Percentiles rank a stretch among this genome's conserved stretches.
These are phyloP conservation scores for Matsumurasca onukii DNA, from an alignment of 1,140 invertebrate species.

Conservation along the genomic window DNA sequence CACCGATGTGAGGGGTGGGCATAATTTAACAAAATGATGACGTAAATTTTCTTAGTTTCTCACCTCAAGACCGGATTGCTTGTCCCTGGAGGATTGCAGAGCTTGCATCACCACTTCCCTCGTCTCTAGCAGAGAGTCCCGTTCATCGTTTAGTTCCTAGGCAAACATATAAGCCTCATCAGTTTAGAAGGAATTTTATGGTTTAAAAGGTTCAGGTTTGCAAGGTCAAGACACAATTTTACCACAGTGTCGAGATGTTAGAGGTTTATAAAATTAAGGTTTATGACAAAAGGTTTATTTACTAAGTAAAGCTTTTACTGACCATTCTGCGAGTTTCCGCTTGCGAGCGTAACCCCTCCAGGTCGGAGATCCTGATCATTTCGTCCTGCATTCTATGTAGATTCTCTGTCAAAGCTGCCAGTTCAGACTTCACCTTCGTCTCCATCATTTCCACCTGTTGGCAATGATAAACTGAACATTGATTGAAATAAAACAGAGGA, in stretches of 20 bases:
- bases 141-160: constrained; percentile 43
- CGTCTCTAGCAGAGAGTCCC: constrained; percentile 45
- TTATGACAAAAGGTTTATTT: too few species aligned
- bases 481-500: too few species aligned
- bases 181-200: too few species aligned
- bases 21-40: too few species aligned
- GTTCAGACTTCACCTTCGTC: constrained; percentile 38
- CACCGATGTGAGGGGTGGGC: too few species aligned
- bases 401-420: constrained; percentile 37
- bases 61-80: constrained; percentile 10
- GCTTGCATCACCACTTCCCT: constrained; percentile 46
- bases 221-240: too few species aligned
- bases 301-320: too few species aligned
- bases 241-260: too few species aligned
- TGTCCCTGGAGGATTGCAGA: constrained; percentile 37
- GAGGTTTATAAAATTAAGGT: too few species aligned
- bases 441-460: constrained; percentile 38
- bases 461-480: too few species aligned
- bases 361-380: constrained; percentile 49
- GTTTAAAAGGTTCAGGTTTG: too few species aligned
- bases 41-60: neutral
- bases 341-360: constrained; percentile 51
- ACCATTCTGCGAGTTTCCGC: constrained; percentile 44
- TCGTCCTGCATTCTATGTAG: constrained; percentile 49
- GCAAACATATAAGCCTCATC: constrained; percentile 14